These are phyloP conservation scores for Therioaphis trifolii DNA, from an alignment of 2,888 invertebrate genomes.

Conservation along the genomic window DNA sequence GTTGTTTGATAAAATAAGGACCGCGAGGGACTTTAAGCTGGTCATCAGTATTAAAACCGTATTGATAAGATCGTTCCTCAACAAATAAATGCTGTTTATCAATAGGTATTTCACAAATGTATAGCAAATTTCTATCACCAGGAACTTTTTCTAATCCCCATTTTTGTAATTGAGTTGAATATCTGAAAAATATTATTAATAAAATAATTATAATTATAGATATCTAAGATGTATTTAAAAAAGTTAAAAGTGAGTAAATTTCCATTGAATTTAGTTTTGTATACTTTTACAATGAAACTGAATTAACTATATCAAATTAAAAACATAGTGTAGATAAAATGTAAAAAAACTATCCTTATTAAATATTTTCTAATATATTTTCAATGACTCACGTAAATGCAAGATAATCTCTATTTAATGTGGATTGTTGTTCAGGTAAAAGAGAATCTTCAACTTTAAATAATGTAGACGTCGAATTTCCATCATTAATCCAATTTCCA, in stretches of 20 bases:
- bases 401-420: slow-evolving; percentile 78
- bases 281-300: no score
- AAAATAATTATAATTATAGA: background rate
- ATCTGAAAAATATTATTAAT: slow-evolving; percentile 35
- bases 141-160: slow-evolving; percentile 88
- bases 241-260: no score
- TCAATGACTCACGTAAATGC: slow-evolving; percentile 76
- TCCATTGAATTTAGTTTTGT: no score
- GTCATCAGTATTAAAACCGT: slow-evolving; percentile 85
- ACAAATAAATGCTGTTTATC: slow-evolving; percentile 77
- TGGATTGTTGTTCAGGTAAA: slow-evolving; percentile 74
- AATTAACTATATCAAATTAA: no score
- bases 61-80: slow-evolving; percentile 84
- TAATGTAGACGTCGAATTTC: slow-evolving; percentile 85
- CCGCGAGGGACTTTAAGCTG: slow-evolving; percentile 85
- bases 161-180: slow-evolving; percentile 69
- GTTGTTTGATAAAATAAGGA: slow-evolving; percentile 89
- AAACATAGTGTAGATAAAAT: no score
- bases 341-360: no score
- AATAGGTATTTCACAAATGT: slow-evolving; percentile 90
- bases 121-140: slow-evolving; percentile 81
- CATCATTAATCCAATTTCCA: slow-evolving; percentile 85
- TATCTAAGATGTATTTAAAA: background rate
- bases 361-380: background rate
- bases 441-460: slow-evolving; percentile 85